A percentile compares a stretch with the other conserved stretches of the same genome.
phyloP scores from a whole-genome alignment of 1,140 invertebrate species.

The Solenopsis fugax region DNA sequence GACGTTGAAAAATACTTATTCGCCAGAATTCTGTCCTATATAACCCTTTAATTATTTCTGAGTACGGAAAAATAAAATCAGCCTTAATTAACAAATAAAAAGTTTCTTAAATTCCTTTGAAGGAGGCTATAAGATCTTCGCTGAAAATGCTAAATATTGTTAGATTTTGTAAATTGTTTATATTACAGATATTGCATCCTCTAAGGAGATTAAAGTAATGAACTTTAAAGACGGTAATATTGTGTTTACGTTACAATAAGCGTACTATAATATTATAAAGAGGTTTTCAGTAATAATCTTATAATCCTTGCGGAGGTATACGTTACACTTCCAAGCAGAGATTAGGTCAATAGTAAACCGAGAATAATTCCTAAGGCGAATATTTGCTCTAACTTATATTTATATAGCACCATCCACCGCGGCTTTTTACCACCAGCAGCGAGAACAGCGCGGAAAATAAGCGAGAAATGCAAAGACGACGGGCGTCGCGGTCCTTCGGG shows the following conservation, averaged over 20 bases:
- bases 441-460: conserved; percentile 49
- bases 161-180: background rate
- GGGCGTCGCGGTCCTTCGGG: conserved; percentile 63
- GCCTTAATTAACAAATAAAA: background rate
- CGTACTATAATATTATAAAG: background rate
- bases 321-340: background rate
- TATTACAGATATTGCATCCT: background rate
- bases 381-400: conserved; percentile 38
- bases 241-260: background rate
- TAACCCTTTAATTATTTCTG: background rate
- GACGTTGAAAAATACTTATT: too few relatives aligned
- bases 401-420: background rate
- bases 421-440: background rate
- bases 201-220: background rate
- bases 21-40: too few relatives aligned
- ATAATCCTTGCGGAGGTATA: conserved; percentile 20
- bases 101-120: background rate
- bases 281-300: conserved; percentile 19
- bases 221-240: conserved; percentile 16
- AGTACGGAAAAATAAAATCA: background rate
- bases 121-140: background rate
- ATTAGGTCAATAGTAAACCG: background rate
- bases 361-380: conserved; percentile 20
- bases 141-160: background rate
- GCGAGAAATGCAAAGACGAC: conserved; percentile 35